phyloP scores from a whole-genome alignment of 2,113 vertebrate genomes.

The Sceloporus tristichus region DNA sequence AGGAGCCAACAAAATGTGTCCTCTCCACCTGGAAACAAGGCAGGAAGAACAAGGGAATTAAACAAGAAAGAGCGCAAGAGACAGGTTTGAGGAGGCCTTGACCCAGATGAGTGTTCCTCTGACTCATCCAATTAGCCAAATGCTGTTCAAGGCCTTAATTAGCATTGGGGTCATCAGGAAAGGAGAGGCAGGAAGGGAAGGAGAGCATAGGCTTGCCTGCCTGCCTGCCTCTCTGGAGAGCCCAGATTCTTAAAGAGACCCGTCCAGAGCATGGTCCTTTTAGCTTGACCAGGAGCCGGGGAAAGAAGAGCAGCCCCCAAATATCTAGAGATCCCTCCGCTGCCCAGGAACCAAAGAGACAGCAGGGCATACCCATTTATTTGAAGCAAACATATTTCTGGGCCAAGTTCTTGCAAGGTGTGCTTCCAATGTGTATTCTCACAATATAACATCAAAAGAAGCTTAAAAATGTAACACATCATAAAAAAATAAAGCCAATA shows the following conservation, averaged over 20 bases:
- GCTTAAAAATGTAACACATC: no score
- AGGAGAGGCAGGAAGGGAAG: accelerated
- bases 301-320: background rate
- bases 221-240: accelerated
- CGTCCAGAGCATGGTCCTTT: background rate
- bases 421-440: no score
- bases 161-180: conserved; percentile 45
- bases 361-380: background rate
- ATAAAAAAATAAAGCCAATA: no score
- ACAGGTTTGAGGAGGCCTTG: conserved; percentile 13
- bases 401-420: no score
- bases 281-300: accelerated
- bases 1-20: background rate
- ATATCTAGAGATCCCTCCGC: background rate
- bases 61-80: background rate
- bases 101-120: conserved; percentile 44
- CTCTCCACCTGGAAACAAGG: accelerated
- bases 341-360: accelerated
- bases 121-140: conserved; percentile 59
- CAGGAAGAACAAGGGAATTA: background rate
- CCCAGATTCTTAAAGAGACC: accelerated
- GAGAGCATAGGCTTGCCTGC: accelerated
- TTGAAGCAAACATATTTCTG: no score
- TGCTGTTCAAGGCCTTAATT: conserved; percentile 22
- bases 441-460: no score